Evolutionary conservation across 1,140 invertebrate species (phyloP), one percentile per base, ranked within the genome.

Genomic region (Megalopta genalis): DNA sequence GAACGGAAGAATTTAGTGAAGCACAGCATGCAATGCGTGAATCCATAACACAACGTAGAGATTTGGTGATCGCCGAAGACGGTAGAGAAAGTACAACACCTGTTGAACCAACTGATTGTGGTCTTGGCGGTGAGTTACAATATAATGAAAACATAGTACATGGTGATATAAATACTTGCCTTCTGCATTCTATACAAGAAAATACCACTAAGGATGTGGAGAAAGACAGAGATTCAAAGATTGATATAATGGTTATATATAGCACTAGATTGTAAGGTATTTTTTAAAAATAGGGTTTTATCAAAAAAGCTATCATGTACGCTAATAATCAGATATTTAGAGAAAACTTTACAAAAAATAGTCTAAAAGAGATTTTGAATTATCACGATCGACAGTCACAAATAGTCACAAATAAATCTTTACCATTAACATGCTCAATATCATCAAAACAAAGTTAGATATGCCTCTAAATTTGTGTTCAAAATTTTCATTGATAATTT

Each of bases 1-100:
- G 96, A 79, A 94, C 95, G 18, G 96, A 96, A 86, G 95, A 96
- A 86, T 97, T 97, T 91, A 95, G 95, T n/a, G 95, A 96, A 81
- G 96, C 95, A 42, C 95, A 96, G 80, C 87, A 90, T 70, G 82
- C 91, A 69, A 92, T 94, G 85, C 89, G 91, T 54, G 93, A 94
- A 37, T 92, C 90, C 14, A 91, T 94, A 42, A 86, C 90, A 9
- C 89, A 93, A 39, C 90, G 94, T 52, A 91, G 94, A 76, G 95
- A 95, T 80, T 93, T 93, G 72, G 94, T 94, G 25, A 91, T 93
- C 8, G 80, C 78, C 0, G 90, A 93, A n/a, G 90, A 92, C 0
- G 87, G 72, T 16, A 85, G 88, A 46, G 88, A 88, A 77, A 91
- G 88, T 82, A 89, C 91, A 25, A 89, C 87, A 32, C 87, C 90